Evolutionary conservation across 2,113 vertebrate genomes (phyloP).

Genomic region (Pyrgilauda ruficollis): DNA sequence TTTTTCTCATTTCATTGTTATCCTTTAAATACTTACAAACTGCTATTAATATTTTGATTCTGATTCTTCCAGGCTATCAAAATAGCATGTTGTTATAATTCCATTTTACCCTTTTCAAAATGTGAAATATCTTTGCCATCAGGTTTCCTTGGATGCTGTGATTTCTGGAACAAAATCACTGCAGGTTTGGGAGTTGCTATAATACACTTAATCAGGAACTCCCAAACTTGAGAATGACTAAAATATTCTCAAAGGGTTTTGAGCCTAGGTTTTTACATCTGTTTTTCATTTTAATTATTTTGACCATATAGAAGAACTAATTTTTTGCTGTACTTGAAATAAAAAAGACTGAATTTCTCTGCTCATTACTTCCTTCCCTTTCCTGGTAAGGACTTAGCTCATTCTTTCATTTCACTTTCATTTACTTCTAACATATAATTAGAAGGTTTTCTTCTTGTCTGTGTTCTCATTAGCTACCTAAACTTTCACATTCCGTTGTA

Average conservation of each 20-base stretch:
- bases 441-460: not conserved
- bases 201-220: not conserved
- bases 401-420: not conserved
- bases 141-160: not conserved
- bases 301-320: not conserved
- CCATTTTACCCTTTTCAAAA: not conserved
- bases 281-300: not conserved
- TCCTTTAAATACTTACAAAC: not conserved
- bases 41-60: not conserved
- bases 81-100: not conserved
- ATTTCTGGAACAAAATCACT: not conserved
- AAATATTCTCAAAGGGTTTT: not conserved
- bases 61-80: not conserved
- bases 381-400: not conserved
- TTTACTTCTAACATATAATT: not conserved
- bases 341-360: not conserved
- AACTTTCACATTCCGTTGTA: not conserved
- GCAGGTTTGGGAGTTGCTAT: not conserved
- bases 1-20: not conserved
- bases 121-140: not conserved
- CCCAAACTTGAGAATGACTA: not conserved
- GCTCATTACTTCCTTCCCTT: not conserved
- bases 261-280: not conserved
- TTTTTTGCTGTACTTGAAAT: not conserved
- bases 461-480: not conserved